These are phyloP conservation scores for Cynopterus sphinx DNA, from an alignment of 2,797 vertebrate species.

Conservation along the genomic window DNA sequence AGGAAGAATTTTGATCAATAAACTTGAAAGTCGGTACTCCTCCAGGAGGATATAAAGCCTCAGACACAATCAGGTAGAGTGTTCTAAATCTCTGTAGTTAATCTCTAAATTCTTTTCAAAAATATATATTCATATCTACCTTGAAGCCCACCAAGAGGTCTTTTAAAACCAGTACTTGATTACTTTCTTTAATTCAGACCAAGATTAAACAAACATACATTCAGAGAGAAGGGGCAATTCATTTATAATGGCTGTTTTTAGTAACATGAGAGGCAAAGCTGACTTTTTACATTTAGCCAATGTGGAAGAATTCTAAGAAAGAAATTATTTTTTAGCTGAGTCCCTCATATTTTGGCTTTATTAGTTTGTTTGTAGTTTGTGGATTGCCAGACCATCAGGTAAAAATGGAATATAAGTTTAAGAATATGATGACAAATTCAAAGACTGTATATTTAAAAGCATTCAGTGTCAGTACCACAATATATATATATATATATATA, in stretches of 20 bases:
- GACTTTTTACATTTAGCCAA: constrained; percentile 37
- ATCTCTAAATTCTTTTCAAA: neutral
- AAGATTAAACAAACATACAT: constrained; percentile 47
- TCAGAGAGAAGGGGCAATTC: neutral
- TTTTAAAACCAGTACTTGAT: constrained; percentile 44
- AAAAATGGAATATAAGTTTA: constrained; percentile 21
- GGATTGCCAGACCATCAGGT: neutral
- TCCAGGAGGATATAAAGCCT: neutral
- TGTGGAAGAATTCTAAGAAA: constrained; percentile 40
- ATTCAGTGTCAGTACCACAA: neutral
- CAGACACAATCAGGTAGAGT: neutral
- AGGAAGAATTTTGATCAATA: neutral
- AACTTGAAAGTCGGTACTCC: neutral
- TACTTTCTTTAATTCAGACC: constrained; percentile 27
- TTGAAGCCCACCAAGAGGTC: neutral
- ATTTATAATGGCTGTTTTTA: constrained; percentile 29
- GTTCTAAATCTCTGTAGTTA: constrained; percentile 19
- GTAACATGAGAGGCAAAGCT: constrained; percentile 34
- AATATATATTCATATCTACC: neutral
- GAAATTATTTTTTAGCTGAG: neutral
- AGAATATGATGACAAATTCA: constrained; percentile 14
- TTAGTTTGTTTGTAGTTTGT: neutral
- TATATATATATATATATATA: too few relatives aligned
- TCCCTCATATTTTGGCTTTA: neutral
- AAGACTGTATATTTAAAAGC: neutral